phyloP scores from a whole-genome alignment of 2,888 invertebrate genomes.

The Dasysyrphus albostriatus region DNA sequence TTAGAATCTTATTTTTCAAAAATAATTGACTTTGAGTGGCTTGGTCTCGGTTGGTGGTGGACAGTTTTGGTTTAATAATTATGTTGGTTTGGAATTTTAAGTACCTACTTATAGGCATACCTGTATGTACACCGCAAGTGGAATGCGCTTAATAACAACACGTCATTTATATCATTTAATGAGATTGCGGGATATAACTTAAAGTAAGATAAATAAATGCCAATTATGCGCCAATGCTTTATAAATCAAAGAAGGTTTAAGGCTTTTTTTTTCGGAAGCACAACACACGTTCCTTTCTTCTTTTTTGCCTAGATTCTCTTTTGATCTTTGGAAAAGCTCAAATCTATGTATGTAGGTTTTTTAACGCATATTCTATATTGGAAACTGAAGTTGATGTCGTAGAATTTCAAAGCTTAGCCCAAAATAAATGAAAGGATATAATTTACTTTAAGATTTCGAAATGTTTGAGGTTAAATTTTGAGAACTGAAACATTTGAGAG shows the following conservation, averaged over 20 bases:
- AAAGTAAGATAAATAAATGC: background rate
- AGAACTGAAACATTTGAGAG: too few species aligned
- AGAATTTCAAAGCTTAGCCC: background rate
- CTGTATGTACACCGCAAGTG: background rate
- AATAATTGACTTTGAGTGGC: constrained; percentile 67
- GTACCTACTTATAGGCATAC: background rate
- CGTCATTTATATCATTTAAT: constrained; percentile 1
- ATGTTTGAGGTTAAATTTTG: background rate
- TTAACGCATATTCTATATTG: too few species aligned
- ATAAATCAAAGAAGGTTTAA: background rate
- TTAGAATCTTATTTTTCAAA: constrained; percentile 42
- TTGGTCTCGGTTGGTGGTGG: constrained; percentile 30
- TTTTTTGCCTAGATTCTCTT: too few species aligned
- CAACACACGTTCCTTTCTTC: background rate
- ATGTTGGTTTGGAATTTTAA: constrained; percentile 2
- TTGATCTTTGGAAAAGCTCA: background rate
- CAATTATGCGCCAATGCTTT: background rate
- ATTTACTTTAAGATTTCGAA: too few species aligned
- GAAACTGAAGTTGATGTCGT: too few species aligned
- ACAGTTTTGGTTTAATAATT: constrained; percentile 19
- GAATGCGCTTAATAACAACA: background rate
- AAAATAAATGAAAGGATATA: background rate
- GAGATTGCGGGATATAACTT: background rate
- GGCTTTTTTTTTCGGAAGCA: background rate
- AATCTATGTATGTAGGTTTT: too few species aligned